These are phyloP conservation scores for Fabriciana adippe DNA, from an alignment of 2,888 invertebrate species.

Conservation along the genomic window DNA sequence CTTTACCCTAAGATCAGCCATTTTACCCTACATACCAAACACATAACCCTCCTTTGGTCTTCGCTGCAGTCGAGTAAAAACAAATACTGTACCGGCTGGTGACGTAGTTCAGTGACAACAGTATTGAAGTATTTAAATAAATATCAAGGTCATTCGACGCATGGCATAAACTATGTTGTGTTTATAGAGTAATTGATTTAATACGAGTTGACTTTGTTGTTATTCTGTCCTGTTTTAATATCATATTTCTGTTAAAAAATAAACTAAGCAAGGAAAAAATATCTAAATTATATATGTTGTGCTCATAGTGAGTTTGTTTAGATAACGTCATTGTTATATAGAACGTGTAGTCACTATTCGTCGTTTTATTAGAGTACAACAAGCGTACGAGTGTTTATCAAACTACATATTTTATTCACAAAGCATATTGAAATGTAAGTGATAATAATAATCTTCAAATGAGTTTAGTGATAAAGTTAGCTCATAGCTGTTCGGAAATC, in stretches of 20 bases:
- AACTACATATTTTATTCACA: background rate
- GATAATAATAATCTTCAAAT: background rate
- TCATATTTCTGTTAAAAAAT: background rate
- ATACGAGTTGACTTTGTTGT: background rate
- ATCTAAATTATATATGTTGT: constrained; percentile 4
- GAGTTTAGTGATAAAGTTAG: constrained; percentile 1
- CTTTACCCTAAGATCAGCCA: no score
- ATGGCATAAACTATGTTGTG: constrained; percentile 2
- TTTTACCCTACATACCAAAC: no score
- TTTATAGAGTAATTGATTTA: background rate
- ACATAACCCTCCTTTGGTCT: no score
- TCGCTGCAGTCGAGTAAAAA: no score
- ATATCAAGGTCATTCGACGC: constrained; percentile 3
- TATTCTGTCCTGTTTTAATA: background rate
- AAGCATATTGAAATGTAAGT: background rate
- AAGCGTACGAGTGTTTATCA: background rate
- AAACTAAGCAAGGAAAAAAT: background rate
- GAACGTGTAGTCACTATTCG: constrained; percentile 6
- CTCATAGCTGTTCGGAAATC: background rate
- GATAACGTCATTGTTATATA: constrained; percentile 7
- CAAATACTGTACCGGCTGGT: no score
- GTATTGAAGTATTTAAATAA: constrained; percentile 7
- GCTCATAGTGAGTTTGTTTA: constrained; percentile 1
- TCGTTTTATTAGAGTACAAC: constrained; percentile 7
- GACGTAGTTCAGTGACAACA: background rate